Evolutionary conservation across 2,113 vertebrate genomes (phyloP).

Genomic region (Pampusana beccarii): DNA sequence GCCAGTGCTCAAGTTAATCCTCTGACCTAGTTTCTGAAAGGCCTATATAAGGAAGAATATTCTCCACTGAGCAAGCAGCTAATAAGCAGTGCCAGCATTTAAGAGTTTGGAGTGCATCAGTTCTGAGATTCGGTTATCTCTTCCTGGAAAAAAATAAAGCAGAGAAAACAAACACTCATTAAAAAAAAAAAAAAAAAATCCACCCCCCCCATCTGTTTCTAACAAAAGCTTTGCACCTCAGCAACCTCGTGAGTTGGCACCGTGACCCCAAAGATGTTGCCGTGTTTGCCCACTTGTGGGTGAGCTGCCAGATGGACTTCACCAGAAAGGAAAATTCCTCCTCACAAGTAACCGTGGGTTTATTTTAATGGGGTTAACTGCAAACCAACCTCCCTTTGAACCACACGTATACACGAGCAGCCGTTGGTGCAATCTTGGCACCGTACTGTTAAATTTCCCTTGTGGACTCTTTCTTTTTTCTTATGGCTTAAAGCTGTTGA

Average conservation of each 20-base stretch:
- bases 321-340: not conserved
- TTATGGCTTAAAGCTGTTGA: not conserved
- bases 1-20: constrained; percentile 11
- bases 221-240: not conserved
- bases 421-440: not conserved
- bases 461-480: not conserved
- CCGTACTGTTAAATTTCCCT: accelerated
- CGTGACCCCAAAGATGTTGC: accelerated
- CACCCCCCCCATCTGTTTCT: not conserved
- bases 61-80: constrained; percentile 58
- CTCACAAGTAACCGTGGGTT: not conserved
- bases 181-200: not conserved
- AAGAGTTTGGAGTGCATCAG: constrained; percentile 41
- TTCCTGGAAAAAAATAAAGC: constrained; percentile 63
- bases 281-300: not conserved
- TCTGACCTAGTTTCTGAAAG: constrained; percentile 68
- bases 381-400: not conserved
- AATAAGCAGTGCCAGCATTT: constrained; percentile 53
- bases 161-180: not conserved
- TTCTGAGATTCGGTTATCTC: constrained; percentile 52
- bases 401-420: not conserved
- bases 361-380: not conserved
- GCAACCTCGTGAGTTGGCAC: not conserved
- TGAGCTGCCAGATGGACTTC: not conserved
- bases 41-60: constrained; percentile 68